phyloP scores from a whole-genome alignment of 2,888 invertebrate genomes.

The Sarcophaga caerulescens region DNA sequence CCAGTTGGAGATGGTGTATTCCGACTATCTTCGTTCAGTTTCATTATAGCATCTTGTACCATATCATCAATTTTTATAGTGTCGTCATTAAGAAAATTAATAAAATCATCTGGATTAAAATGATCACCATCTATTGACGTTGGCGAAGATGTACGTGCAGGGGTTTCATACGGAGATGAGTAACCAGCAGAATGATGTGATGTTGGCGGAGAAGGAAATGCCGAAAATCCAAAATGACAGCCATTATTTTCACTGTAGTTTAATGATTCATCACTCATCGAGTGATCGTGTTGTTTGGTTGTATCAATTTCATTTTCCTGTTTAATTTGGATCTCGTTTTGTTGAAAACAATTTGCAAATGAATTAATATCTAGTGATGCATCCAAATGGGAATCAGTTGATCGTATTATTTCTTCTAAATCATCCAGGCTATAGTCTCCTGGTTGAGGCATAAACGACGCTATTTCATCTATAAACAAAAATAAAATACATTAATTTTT shows the following conservation, averaged over 20 bases:
- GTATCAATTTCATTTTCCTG: background rate
- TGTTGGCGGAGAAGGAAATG: constrained; percentile 70
- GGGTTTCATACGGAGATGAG: constrained; percentile 61
- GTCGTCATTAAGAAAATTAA: constrained; percentile 74
- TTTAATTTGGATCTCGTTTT: constrained; percentile 33
- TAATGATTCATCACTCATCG: constrained; percentile 30
- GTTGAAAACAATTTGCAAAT: constrained; percentile 40
- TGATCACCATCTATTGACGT: constrained; percentile 68
- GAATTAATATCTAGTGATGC: constrained; percentile 72
- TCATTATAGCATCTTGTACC: constrained; percentile 63
- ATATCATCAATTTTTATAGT: constrained; percentile 73
- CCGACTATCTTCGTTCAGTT: constrained; percentile 70
- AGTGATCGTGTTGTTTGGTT: constrained; percentile 32
- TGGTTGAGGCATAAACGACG: constrained; percentile 73
- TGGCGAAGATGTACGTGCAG: constrained; percentile 66
- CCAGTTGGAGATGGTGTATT: constrained; percentile 78
- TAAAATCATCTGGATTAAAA: constrained; percentile 77
- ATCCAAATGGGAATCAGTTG: constrained; percentile 74
- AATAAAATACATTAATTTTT: background rate
- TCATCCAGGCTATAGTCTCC: constrained; percentile 75
- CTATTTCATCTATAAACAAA: constrained; percentile 73
- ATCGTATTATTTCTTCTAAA: constrained; percentile 76
- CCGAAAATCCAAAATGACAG: constrained; percentile 68
- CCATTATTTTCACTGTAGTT: constrained; percentile 54
- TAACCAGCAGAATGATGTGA: constrained; percentile 60